Percentiles rank a stretch among this genome's conserved stretches.
These are phyloP conservation scores for Caenorhabditis sp. DNA, from an alignment of 2,888 invertebrate genomes.

Conservation along the genomic window DNA sequence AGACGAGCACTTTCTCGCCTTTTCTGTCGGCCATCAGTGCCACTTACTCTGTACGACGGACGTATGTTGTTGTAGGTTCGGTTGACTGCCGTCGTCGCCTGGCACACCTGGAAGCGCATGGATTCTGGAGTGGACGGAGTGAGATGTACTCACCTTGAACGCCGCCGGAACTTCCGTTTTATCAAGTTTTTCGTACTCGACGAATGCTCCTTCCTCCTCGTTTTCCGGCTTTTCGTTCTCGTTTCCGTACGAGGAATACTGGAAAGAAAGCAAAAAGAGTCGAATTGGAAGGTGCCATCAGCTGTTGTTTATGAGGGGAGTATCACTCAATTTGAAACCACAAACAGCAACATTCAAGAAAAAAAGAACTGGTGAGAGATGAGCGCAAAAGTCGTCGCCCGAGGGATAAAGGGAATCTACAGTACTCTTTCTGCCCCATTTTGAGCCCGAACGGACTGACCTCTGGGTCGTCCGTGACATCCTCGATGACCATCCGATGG, in stretches of 20 bases:
- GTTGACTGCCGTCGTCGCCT: constrained; percentile 50
- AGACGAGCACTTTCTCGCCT: constrained; percentile 4
- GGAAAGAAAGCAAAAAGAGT: constrained; percentile 10
- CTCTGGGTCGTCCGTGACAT: constrained; percentile 76
- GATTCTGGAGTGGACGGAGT: too few relatives aligned
- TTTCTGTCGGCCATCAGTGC: neutral
- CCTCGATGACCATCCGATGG: constrained; percentile 69
- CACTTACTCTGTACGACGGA: constrained; percentile 40
- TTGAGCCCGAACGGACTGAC: constrained; percentile 48
- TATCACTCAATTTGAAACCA: constrained; percentile 4
- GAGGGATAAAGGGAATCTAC: too few relatives aligned
- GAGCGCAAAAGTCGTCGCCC: too few relatives aligned
- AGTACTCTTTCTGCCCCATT: neutral
- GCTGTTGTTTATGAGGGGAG: constrained; percentile 5
- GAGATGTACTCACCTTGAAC: constrained; percentile 29
- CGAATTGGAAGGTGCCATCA: neutral
- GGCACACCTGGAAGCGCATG: constrained; percentile 22
- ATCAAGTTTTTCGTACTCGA: constrained; percentile 71
- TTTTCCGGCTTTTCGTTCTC: constrained; percentile 56
- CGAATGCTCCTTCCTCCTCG: constrained; percentile 69
- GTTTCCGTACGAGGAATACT: constrained; percentile 66
- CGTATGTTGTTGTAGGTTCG: constrained; percentile 47
- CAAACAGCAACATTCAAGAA: neutral
- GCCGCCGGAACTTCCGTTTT: constrained; percentile 51
- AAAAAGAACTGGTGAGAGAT: neutral